Conservation (phyloP, 1,140 invertebrate genomes). For the Zaprionus taronus region DNA sequence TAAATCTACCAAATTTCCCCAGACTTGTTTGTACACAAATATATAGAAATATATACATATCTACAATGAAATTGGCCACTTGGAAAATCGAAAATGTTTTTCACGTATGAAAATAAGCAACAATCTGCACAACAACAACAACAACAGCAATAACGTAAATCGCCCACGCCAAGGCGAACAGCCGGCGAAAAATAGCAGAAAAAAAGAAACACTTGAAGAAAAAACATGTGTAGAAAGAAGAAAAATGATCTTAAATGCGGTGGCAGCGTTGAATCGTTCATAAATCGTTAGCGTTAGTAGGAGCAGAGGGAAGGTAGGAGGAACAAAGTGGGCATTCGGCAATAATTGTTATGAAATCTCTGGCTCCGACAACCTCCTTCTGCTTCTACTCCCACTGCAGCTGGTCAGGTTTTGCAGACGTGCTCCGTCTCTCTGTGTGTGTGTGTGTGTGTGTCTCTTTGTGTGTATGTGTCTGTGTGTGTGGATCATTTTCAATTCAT, state of each 20-base stretch:
- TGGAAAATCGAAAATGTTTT: conserved; percentile 47
- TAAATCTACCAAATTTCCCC: background rate
- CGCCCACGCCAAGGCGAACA: conserved; percentile 61
- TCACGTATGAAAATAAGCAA: conserved; percentile 52
- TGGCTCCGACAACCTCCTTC: background rate
- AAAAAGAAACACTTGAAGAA: conserved; percentile 18
- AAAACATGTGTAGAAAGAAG: conserved; percentile 19
- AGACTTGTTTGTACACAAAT: conserved; percentile 4
- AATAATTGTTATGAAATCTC: conserved; percentile 77
- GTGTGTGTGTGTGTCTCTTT: background rate
- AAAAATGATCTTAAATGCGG: conserved; percentile 52
- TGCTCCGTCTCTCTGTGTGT: conserved; percentile 5
- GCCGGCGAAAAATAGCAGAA: conserved; percentile 27
- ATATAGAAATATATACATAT: conserved; percentile 9
- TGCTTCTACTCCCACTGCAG: too few relatives aligned
- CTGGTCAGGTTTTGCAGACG: conserved; percentile 38
- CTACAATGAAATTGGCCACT: conserved; percentile 34
- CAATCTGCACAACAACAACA: conserved; percentile 57
- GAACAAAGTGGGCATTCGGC: conserved; percentile 59
- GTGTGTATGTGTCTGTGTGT: background rate
- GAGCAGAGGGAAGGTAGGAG: background rate
- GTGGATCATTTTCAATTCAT: conserved; percentile 61
- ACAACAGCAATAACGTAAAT: conserved; percentile 26
- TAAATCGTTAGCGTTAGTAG: conserved; percentile 45
- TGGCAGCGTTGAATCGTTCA: conserved; percentile 25